Evolutionary conservation across 2,113 vertebrate species (phyloP).

Genomic region (Ailurus styani): DNA sequence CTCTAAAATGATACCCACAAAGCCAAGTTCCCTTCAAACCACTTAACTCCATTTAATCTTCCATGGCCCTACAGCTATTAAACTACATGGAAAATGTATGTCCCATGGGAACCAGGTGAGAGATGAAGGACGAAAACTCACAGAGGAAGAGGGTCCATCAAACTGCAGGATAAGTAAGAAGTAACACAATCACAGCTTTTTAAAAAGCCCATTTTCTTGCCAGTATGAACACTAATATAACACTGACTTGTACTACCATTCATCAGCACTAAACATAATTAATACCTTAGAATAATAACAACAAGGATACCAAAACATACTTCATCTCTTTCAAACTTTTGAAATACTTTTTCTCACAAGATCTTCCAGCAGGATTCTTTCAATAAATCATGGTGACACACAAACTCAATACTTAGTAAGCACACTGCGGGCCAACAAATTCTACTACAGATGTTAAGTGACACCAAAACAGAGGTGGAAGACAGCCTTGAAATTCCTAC

Average conservation of each 20-base stretch:
- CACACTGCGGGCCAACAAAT: neutral
- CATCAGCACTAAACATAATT: neutral
- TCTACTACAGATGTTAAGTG: neutral
- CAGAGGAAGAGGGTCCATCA: neutral
- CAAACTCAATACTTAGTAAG: neutral
- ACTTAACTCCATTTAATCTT: neutral
- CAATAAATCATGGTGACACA: neutral
- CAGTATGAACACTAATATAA: neutral
- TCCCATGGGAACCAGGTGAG: too few species aligned
- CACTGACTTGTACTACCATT: neutral
- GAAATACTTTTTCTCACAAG: neutral
- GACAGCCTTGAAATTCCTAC: neutral
- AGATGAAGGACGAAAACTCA: neutral
- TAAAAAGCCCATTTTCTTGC: neutral
- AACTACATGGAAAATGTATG: neutral
- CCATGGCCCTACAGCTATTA: neutral
- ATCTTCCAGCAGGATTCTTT: neutral
- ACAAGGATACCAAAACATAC: neutral
- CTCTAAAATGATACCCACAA: neutral
- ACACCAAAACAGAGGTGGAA: neutral
- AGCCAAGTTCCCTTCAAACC: neutral
- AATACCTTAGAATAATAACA: neutral
- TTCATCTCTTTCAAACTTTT: neutral
- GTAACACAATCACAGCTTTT: neutral
- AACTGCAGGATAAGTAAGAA: neutral